A percentile compares a stretch with the other conserved stretches of the same genome.
Conservation (phyloP, 2,888 invertebrate species). For the Antheraea yamamai region DNA sequence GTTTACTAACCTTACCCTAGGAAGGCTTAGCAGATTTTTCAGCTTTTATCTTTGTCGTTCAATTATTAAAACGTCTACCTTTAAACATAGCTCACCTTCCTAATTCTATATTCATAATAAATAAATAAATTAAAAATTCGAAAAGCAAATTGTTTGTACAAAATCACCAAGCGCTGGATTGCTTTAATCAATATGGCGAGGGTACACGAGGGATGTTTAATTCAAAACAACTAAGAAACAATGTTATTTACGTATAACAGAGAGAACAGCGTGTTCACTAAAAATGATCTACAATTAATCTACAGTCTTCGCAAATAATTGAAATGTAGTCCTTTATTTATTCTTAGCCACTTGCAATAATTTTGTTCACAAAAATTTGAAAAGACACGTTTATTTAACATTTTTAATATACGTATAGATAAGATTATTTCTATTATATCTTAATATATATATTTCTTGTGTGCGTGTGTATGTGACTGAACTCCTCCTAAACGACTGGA, state of each 20-base stretch:
- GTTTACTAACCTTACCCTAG: too few species aligned
- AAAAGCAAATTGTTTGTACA: constrained; percentile 3
- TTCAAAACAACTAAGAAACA: constrained; percentile 14
- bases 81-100: neutral
- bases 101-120: constrained; percentile 1
- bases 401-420: too few species aligned
- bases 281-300: too few species aligned
- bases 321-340: too few species aligned
- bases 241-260: neutral
- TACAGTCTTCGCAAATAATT: too few species aligned
- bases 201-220: constrained; percentile 8
- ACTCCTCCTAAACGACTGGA: too few species aligned
- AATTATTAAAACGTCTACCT: neutral
- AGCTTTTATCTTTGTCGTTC: neutral
- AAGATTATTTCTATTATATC: too few species aligned
- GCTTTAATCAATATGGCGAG: constrained; percentile 8
- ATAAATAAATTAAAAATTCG: neutral
- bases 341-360: too few species aligned
- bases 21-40: neutral
- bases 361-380: too few species aligned
- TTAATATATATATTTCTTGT: too few species aligned
- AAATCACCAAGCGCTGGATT: constrained; percentile 12
- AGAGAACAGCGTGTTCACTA: neutral
- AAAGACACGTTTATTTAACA: too few species aligned
- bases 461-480: too few species aligned